Evolutionary conservation across 2,797 vertebrate genomes (phyloP).

Genomic region (Takifugu rubripes): DNA sequence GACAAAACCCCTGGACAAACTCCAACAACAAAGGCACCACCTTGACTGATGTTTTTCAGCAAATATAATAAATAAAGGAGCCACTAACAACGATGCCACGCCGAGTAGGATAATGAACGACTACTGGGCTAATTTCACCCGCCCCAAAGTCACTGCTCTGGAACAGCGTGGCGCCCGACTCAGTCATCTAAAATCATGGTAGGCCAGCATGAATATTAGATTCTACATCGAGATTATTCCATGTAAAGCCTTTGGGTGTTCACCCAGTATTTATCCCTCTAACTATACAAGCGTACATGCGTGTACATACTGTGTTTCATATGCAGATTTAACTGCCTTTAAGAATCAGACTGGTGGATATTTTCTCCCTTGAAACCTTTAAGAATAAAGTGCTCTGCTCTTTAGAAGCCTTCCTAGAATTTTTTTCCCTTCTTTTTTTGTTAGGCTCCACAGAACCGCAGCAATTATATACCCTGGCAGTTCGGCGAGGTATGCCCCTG

Average conservation of each 20-base stretch:
- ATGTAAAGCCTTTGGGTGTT: constrained; percentile 18
- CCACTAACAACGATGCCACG: constrained; percentile 52
- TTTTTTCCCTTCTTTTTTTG: background rate
- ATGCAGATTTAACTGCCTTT: constrained; percentile 21
- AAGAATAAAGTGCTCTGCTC: constrained; percentile 21
- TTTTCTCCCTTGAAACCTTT: constrained; percentile 23
- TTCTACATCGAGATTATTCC: constrained; percentile 45
- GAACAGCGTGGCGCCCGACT: constrained; percentile 54
- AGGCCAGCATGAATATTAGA: constrained; percentile 63
- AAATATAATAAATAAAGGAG: constrained; percentile 57
- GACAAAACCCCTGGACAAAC: constrained; percentile 47
- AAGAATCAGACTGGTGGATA: constrained; percentile 17
- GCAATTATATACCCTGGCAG: constrained; percentile 45
- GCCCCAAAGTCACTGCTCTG: constrained; percentile 34
- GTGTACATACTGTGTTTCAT: constrained; percentile 2
- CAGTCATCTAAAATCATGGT: constrained; percentile 56
- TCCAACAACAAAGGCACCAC: constrained; percentile 73
- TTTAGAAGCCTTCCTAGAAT: constrained; percentile 28
- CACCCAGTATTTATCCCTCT: background rate
- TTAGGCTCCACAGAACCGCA: constrained; percentile 28
- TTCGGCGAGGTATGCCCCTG: constrained; percentile 44
- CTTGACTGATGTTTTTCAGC: constrained; percentile 65
- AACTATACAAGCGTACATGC: background rate
- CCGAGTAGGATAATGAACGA: constrained; percentile 76
- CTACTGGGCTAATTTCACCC: constrained; percentile 77